Evolutionary conservation across 2,113 vertebrate genomes (phyloP).

Genomic region (Callipepla californica): DNA sequence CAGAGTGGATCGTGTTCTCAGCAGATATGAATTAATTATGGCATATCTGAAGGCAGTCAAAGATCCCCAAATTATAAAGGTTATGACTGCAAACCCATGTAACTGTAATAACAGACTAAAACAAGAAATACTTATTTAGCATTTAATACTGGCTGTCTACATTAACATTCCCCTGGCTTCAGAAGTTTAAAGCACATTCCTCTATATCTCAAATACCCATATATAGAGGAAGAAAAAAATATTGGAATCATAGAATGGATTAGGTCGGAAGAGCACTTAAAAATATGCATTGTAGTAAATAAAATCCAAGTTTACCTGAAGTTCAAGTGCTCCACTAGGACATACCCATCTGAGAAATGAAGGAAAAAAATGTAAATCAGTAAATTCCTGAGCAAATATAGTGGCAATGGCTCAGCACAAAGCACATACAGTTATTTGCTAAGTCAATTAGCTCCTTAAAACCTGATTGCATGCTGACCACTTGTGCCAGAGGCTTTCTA

Average conservation of each 20-base stretch:
- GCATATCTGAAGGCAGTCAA: slow-evolving; percentile 32
- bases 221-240: not conserved
- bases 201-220: not conserved
- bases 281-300: not conserved
- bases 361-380: not conserved
- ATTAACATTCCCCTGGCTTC: not conserved
- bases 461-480: not conserved
- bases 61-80: not conserved
- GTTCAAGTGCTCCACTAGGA: slow-evolving; percentile 77
- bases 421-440: not conserved
- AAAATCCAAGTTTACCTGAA: slow-evolving; percentile 75
- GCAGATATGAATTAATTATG: slow-evolving; percentile 40
- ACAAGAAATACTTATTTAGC: slow-evolving; percentile 35
- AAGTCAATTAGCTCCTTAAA: not conserved
- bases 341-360: slow-evolving; percentile 74
- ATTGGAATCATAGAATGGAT: too few species aligned
- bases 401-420: rapidly evolving
- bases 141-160: slow-evolving; percentile 8
- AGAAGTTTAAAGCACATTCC: not conserved
- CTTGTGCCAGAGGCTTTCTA: not conserved
- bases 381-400: not conserved
- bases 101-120: not conserved
- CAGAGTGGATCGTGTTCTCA: not conserved
- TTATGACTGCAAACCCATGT: not conserved
- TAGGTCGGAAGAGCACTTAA: too few species aligned